A percentile compares a stretch with the other conserved stretches of the same genome.
These are phyloP conservation scores for Astur gentilis DNA, from an alignment of 2,113 vertebrate species.

Conservation along the genomic window DNA sequence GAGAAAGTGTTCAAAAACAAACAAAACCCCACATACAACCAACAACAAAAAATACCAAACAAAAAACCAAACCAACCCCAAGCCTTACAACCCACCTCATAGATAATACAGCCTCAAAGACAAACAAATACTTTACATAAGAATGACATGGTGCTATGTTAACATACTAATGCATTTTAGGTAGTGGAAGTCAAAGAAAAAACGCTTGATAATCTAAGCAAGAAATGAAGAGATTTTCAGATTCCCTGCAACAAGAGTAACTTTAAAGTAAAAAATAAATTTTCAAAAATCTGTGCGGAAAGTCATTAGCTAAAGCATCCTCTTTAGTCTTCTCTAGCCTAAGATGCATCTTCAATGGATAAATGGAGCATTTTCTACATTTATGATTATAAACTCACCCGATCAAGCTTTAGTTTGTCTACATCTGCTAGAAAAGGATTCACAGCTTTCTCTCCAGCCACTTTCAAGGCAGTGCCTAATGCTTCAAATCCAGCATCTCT, in stretches of 20 bases:
- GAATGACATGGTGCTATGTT: neutral
- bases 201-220: neutral
- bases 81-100: neutral
- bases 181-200: neutral
- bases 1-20: neutral
- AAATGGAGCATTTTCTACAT: neutral
- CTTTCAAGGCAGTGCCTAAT: slow-evolving; percentile 92
- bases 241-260: neutral
- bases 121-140: neutral
- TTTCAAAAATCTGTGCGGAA: neutral
- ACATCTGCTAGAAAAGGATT: slow-evolving; percentile 92
- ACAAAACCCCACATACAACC: neutral
- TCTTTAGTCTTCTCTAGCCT: neutral
- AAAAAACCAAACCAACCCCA: neutral
- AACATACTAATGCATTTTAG: neutral
- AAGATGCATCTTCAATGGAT: neutral
- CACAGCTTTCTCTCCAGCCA: slow-evolving; percentile 94
- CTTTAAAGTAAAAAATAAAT: neutral
- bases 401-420: slow-evolving; percentile 96
- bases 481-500: slow-evolving; percentile 97
- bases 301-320: neutral
- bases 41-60: neutral
- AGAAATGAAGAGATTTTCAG: neutral
- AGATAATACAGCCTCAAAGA: neutral
- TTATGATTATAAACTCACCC: slow-evolving; percentile 70